A percentile compares a stretch with the other conserved stretches of the same genome.
phyloP scores from a whole-genome alignment of 2,888 invertebrate species.

The Clivina fossor region DNA sequence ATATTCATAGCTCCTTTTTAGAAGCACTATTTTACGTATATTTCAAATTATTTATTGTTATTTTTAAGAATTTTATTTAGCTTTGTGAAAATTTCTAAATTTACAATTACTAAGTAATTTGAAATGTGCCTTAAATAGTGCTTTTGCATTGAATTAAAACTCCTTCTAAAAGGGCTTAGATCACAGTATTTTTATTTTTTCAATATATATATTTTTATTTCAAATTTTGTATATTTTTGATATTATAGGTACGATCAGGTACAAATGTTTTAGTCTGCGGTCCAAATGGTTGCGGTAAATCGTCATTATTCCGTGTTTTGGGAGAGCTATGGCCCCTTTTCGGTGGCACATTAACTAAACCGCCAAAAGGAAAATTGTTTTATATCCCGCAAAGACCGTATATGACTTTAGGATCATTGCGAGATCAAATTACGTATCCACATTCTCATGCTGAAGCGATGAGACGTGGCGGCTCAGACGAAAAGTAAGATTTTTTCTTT shows the following conservation, averaged over 20 bases:
- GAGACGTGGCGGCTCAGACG: constrained; percentile 75
- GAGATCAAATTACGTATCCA: constrained; percentile 92
- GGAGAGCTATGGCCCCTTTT: constrained; percentile 98
- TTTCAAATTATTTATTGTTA: too few relatives aligned
- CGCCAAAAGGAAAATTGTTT: constrained; percentile 92
- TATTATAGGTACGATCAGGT: constrained; percentile 64
- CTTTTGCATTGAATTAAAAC: too few relatives aligned
- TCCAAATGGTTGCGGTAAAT: constrained; percentile 98
- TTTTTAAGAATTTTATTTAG: too few relatives aligned
- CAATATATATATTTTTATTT: too few relatives aligned
- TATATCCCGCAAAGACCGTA: constrained; percentile 97
- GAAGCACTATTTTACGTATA: too few relatives aligned
- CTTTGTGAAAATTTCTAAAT: too few relatives aligned
- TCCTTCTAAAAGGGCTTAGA: too few relatives aligned
- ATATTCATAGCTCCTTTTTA: too few relatives aligned
- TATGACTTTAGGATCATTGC: constrained; percentile 92
- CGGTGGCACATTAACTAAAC: constrained; percentile 91
- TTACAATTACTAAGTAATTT: too few relatives aligned
- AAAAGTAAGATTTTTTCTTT: constrained; percentile 53
- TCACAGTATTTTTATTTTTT: too few relatives aligned
- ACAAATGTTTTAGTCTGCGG: constrained; percentile 98
- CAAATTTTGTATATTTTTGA: too few relatives aligned
- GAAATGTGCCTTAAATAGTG: too few relatives aligned
- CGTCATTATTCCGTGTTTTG: constrained; percentile 92
- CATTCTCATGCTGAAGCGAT: constrained; percentile 86